Conservation (phyloP, 2,113 vertebrate genomes). For the Indri indri region DNA sequence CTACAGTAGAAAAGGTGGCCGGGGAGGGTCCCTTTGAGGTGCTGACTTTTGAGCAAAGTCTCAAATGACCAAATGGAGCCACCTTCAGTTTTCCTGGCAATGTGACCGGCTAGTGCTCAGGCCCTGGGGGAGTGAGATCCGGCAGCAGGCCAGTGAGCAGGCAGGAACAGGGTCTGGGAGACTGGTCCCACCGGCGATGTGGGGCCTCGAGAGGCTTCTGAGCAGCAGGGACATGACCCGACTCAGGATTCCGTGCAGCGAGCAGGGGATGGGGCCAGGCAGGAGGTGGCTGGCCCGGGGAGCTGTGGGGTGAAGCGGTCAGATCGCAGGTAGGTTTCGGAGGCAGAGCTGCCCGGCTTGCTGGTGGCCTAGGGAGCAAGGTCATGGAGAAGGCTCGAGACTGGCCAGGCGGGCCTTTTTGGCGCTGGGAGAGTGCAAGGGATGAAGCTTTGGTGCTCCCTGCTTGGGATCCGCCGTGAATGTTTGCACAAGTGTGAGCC, state of each 20-base stretch:
- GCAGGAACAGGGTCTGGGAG: accelerated
- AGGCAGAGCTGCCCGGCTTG: not conserved
- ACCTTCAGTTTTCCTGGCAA: not conserved
- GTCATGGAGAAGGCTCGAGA: accelerated
- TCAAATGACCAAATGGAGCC: not conserved
- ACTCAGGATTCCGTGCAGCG: not conserved
- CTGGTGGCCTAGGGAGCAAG: not conserved
- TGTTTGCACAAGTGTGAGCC: accelerated
- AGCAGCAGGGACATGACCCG: not conserved
- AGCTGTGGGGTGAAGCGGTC: accelerated
- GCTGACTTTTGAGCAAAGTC: not conserved
- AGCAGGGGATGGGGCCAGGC: not conserved
- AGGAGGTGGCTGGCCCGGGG: not conserved
- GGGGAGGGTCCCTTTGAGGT: not conserved
- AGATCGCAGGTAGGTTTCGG: not conserved
- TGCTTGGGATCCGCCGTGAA: not conserved
- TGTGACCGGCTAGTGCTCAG: not conserved
- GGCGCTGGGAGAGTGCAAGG: not conserved
- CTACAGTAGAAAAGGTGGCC: no score
- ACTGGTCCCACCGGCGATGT: accelerated
- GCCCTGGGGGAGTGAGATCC: not conserved
- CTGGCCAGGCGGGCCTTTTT: not conserved
- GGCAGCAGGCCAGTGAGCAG: not conserved
- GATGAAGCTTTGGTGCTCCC: no score
- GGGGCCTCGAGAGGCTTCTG: not conserved